Evolutionary conservation across 2,113 vertebrate species (phyloP).

Genomic region (Rhombomys opimus): DNA sequence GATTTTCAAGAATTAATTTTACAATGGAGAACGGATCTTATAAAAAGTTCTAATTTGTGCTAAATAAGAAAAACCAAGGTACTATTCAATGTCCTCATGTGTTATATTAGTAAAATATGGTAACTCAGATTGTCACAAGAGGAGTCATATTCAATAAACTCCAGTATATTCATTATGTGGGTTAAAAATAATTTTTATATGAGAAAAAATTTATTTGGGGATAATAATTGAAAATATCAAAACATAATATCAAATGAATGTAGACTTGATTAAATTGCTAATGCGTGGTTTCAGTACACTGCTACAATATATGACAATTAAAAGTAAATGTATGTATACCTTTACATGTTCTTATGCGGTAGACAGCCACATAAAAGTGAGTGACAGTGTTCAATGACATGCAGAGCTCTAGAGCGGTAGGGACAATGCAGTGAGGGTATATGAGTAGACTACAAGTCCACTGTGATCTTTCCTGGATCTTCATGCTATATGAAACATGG

Average conservation of each 20-base stretch:
- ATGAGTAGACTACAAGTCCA: not conserved
- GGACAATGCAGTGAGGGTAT: accelerated
- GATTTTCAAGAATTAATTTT: not conserved
- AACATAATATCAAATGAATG: not conserved
- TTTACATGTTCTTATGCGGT: not conserved
- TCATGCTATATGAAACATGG: not conserved
- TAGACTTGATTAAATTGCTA: not conserved
- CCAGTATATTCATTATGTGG: not conserved
- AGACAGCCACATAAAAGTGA: not conserved
- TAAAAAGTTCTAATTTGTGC: not conserved
- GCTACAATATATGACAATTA: not conserved
- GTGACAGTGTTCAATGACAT: no score
- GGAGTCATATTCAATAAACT: not conserved
- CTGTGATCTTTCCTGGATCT: not conserved
- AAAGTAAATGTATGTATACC: not conserved
- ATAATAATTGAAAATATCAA: not conserved
- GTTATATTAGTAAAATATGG: not conserved
- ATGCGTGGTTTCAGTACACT: not conserved
- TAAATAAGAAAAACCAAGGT: not conserved
- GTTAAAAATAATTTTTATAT: not conserved
- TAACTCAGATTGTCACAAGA: not conserved
- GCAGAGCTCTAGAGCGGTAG: accelerated
- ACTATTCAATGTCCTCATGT: not conserved
- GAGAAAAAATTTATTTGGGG: not conserved
- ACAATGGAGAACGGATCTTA: not conserved